Evolutionary conservation across 2,113 vertebrate genomes (phyloP).

Genomic region (Colistium nudipinnis): DNA sequence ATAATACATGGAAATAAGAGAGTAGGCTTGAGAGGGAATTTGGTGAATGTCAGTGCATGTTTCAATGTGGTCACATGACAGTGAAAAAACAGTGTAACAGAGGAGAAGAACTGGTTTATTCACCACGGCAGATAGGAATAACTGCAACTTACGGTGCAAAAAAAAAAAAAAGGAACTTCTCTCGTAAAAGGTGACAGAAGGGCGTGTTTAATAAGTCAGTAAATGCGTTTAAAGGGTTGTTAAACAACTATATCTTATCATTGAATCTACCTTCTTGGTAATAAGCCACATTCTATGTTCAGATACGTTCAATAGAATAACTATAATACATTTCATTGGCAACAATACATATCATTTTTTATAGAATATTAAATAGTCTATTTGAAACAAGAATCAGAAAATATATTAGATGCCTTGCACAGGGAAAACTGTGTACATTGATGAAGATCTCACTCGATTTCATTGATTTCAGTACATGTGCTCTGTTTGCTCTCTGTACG

Average conservation of each 20-base stretch:
- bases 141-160: background rate
- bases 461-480: too few relatives aligned
- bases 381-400: too few relatives aligned
- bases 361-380: too few relatives aligned
- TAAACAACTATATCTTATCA: too few relatives aligned
- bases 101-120: slow-evolving; percentile 22
- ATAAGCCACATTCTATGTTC: too few relatives aligned
- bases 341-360: too few relatives aligned
- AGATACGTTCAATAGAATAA: too few relatives aligned
- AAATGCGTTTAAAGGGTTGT: background rate
- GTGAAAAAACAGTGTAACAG: background rate
- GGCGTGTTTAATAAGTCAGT: background rate
- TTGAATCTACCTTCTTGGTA: background rate
- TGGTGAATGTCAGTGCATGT: slow-evolving; percentile 15
- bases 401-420: too few relatives aligned
- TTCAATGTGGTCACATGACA: background rate
- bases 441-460: too few relatives aligned
- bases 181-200: background rate
- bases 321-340: too few relatives aligned
- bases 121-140: background rate
- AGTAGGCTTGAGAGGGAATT: slow-evolving; percentile 3
- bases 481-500: background rate
- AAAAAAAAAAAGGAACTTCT: background rate
- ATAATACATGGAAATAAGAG: background rate
- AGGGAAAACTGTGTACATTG: too few relatives aligned